phyloP scores from a whole-genome alignment of 1,140 invertebrate species.

The Charaxes varanes region DNA sequence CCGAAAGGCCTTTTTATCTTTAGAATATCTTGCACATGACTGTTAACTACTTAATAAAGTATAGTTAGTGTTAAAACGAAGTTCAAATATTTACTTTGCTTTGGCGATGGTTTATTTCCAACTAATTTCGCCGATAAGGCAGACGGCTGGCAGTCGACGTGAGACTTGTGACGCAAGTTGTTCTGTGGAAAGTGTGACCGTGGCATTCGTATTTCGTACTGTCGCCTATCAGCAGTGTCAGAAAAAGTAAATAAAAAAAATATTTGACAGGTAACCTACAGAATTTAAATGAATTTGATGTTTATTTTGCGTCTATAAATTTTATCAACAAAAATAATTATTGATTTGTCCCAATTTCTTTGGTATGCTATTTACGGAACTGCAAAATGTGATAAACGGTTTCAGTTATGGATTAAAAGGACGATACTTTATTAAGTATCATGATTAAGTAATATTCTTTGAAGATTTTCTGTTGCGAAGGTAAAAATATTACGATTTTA shows the following conservation, averaged over 20 bases:
- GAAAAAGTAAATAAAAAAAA: conserved; percentile 33
- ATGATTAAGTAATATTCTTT: too few species aligned
- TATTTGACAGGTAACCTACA: conserved; percentile 46
- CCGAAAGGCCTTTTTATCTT: too few species aligned
- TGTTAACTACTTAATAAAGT: conserved; percentile 7
- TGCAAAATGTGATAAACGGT: too few species aligned
- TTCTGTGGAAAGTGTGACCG: conserved; percentile 4
- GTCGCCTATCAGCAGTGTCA: conserved; percentile 22
- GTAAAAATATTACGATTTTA: too few species aligned
- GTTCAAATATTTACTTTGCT: conserved; percentile 10
- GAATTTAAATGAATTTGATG: too few species aligned
- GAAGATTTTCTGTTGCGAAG: too few species aligned
- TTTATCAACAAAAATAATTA: conserved; percentile 17
- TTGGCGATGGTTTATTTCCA: conserved; percentile 12
- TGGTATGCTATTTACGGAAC: too few species aligned
- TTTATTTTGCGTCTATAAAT: too few species aligned
- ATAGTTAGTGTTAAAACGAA: conserved; percentile 1
- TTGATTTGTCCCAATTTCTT: conserved; percentile 20
- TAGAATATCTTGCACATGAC: too few species aligned
- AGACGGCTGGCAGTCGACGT: conserved; percentile 9
- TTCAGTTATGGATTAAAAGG: too few species aligned
- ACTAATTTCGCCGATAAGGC: conserved; percentile 9
- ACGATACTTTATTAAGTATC: too few species aligned
- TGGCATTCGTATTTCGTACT: conserved; percentile 6
- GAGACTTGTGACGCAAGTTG: conserved; percentile 15